phyloP scores from a whole-genome alignment of 2,797 vertebrate species.

The Galagoides demidoff region DNA sequence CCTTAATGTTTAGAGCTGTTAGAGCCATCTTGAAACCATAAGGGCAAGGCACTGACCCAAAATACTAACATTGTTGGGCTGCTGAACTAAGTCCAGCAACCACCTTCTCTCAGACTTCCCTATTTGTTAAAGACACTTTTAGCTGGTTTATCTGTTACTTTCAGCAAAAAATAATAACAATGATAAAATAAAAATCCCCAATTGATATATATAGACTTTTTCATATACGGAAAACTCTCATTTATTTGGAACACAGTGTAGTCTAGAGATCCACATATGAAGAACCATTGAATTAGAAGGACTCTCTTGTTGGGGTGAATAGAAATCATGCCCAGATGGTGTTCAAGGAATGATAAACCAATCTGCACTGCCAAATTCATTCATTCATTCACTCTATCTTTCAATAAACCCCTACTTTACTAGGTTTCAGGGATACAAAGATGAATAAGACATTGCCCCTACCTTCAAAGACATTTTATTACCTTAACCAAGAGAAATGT shows the following conservation, averaged over 20 bases:
- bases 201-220: conserved; percentile 13
- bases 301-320: neutral
- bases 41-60: neutral
- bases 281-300: conserved; percentile 24
- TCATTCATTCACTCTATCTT: conserved; percentile 35
- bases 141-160: conserved; percentile 1
- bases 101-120: neutral
- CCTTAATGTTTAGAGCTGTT: neutral
- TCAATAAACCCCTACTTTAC: neutral
- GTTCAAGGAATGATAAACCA: neutral
- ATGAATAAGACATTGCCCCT: neutral
- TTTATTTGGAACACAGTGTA: conserved; percentile 34
- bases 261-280: neutral
- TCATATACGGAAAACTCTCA: conserved; percentile 1
- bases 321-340: neutral
- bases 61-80: neutral
- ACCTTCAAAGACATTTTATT: conserved; percentile 13
- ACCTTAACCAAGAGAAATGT: neutral
- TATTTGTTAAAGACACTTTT: conserved; percentile 15
- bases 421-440: conserved; percentile 19
- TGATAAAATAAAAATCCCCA: neutral
- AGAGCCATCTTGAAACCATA: conserved; percentile 29
- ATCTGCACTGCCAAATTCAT: neutral
- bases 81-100: neutral
- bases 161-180: neutral